Base-by-base conservation (phyloP, 2,888 invertebrate genomes). In the Ichneumon xanthorius region DNA sequence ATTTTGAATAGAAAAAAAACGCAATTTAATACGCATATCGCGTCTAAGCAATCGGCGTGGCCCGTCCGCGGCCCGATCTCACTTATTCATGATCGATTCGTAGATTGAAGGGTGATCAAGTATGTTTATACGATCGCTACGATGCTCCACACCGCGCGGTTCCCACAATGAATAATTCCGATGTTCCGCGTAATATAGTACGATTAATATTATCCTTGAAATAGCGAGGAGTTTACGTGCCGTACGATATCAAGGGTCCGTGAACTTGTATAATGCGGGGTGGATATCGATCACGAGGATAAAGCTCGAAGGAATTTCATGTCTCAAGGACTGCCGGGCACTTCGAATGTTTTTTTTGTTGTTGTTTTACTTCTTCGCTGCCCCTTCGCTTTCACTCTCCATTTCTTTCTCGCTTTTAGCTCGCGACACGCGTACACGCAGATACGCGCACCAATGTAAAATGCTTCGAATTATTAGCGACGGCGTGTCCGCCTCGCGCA, bases 391-490 rank as follows among this genome's bases (percentile, higher is more conserved):
- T 63, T 65, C 79, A 72, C 83, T 83, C 53, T 77, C 65, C 70
- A 30, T 68, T 80, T 68, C 50, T 83, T 67, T 77, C 70, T 78
- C 40, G 22, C 45, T 68, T 22, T 67, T 71, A 16, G 16, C 65
- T 30, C 48, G 67, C 76, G 75, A 73, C 82, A 76, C 84, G 73
- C 50, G 82, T 75, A 81, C 45, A 82, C 70, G 72, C 80, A 67
- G 76, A 81, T 84, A 68, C 77, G 68, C 50, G 58, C 79, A 79
- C 83, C 78, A 37, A 67, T 61, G 61, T 33, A 71, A 84, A 78
- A 79, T 76, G 83, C 77, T 48, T 83, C 86, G 87, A 88, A 86
- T 89, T 88, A 89, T 88, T 87, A 88, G 83, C 84, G 68, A 85
- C 82, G 88, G 84, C 87, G 86, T 85, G 83, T 87, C 83, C 65